Evolutionary conservation across 2,113 vertebrate species (phyloP), one percentile per base, ranked within the genome.

Genomic region (Triplophysa tibetana): DNA sequence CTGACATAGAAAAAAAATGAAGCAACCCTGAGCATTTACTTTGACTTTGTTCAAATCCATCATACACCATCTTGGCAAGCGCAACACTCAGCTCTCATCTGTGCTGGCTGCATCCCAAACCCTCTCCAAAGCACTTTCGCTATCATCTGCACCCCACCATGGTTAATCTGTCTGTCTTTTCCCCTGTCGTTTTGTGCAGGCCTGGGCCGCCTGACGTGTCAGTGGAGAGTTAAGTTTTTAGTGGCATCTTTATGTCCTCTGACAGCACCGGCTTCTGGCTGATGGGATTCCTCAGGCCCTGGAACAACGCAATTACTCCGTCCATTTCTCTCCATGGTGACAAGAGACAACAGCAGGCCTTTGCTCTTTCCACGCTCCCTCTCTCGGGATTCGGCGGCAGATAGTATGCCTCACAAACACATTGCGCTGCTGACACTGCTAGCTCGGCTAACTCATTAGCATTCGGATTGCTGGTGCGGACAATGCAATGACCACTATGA

Each of bases 281-380:
- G 86, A 88, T 87, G 79, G 83, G 80, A 86, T 84, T 82, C 84
- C 83, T 83, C 80, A 52, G 62, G 78, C 70, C 78, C 70, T 81
- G 85, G 82, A 84, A 87, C 83, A 87, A 69, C 76, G 80, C 84
- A 86, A 88, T 88, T 86, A 86, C 83, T 86, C 81, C 81, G 80
- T 86, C 86, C 83, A 85, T 85, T 83, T 80, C 78, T 85, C 80
- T 82, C 77, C 82, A 70, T 48, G 13, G 73, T 85, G 86, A 88
- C 86, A 86, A 80, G 60, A 87, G 84, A 82, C 78, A 85, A 87
- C 82, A 85, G 85, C 84, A 83, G 73, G 78, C 72, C 78, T 81
- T 70, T 82, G 63, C 69, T 78, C 70, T 70, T 67, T 77, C 67
- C 21, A 45, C 68, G 60, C 43, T 56, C 64, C 26, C 61, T 68